Percentiles rank a stretch among this genome's conserved stretches.
Conservation (phyloP, 2,797 vertebrate species). For the Pseudotriccus pelzelni region DNA sequence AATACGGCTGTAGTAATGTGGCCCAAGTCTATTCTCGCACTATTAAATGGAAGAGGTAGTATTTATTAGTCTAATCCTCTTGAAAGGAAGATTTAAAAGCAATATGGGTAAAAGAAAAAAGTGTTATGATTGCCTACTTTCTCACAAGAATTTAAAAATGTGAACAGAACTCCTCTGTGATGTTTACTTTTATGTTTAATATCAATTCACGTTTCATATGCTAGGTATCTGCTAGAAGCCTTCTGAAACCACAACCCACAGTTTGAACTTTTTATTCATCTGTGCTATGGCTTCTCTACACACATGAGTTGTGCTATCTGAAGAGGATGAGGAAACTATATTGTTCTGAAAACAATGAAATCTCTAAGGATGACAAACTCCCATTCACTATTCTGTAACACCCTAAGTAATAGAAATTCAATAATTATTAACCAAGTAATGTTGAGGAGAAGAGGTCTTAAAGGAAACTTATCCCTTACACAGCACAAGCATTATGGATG, state of each 20-base stretch:
- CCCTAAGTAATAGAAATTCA: not conserved
- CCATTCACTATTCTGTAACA: not conserved
- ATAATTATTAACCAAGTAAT: not conserved
- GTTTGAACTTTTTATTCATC: not conserved
- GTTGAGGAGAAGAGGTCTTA: not conserved
- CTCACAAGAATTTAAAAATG: not conserved
- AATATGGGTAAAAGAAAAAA: not conserved
- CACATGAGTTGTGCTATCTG: not conserved
- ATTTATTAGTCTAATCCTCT: not conserved
- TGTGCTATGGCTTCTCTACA: not conserved
- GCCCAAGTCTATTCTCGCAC: not conserved
- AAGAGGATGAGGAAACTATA: not conserved
- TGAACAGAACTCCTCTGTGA: not conserved
- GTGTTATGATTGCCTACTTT: not conserved
- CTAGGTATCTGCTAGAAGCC: not conserved
- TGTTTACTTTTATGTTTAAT: not conserved
- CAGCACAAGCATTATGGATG: not conserved
- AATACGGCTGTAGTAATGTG: not conserved
- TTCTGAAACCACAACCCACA: not conserved
- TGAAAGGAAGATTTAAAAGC: not conserved
- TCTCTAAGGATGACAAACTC: not conserved
- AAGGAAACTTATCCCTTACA: not conserved
- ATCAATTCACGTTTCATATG: not conserved
- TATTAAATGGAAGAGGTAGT: not conserved
- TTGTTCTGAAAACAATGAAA: not conserved